Evolutionary conservation across 2,888 invertebrate genomes (phyloP), one percentile per base, ranked within the genome.

Genomic region (Koerneria pararmatus): DNA sequence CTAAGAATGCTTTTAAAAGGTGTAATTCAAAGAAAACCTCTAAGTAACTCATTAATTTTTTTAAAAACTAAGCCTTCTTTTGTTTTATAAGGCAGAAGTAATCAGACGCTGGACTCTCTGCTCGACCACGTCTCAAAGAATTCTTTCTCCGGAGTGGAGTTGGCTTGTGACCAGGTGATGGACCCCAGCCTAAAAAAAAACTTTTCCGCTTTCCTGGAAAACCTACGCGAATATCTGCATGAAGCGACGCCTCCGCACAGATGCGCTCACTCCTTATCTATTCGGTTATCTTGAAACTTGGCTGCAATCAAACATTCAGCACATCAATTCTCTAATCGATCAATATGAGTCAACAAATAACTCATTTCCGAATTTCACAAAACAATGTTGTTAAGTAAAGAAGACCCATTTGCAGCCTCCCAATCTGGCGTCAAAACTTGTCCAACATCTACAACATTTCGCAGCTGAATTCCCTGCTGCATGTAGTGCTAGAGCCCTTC

Each of bases 401-500:
- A n/a, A n/a, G 35, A 22, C 19, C 15, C 11, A 15, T 32, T 15
- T 71, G 31, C 31, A 71, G 73, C 37, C 64, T 73, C 32, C 73
- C 73, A 11, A 68, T 66, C 49, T 70, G 61, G 62, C 48, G 54
- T 11, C 56, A 24, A 24, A 35, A 63, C 27, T 41, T 71, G 41
- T 22, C 49, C 8, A 56, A 53, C n/a, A 22, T 32, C 31, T 73
- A 73, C 64, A 67, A 72, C 56, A 56, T 68, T 24, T 22, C 31
- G 15, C 2, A 24, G 15, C 59, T 73, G 15, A 73, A 73, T 59
- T 24, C 32, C 11, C 59, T 73, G 19, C 66, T 70, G 37, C 60
- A 70, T 37, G 69, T 73, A 35, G 66, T 69, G n/a, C 58, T 73
- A 3, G 73, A 73, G 57, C 67, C 73, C 4, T 71, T 73, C 65